Evolutionary conservation across 2,888 invertebrate species (phyloP), one percentile per base, ranked within the genome.

Genomic region (Eurytoma adleriae): DNA sequence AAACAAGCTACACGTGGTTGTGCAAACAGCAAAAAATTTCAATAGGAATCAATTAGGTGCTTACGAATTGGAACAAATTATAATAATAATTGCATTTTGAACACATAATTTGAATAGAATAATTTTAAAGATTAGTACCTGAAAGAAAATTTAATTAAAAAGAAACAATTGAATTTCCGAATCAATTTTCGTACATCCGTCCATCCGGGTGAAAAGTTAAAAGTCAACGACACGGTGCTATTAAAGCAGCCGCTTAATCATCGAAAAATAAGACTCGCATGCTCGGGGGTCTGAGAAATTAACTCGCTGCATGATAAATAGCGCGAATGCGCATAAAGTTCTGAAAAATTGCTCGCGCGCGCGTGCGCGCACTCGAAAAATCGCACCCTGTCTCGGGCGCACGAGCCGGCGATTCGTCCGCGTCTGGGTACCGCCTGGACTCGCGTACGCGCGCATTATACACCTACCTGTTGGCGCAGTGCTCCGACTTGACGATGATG

Each of bases 301-400:
- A 61, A 69, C 61, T 61, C 20, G 48, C 14, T 14, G 7, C 7
- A 14, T 77, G 77, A 77, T 77, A 50, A 69, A 77, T 77, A 20
- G 66, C 62, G 14, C 10, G 16, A 27, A 20, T 57, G 30, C 18
- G 64, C 20, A 27, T 3, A 10, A 56, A 10, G 52, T 14, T 14
- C 57, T 76, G 66, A 76, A 76, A 80, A 70, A 80, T 80, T 70
- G 48, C 68, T n/a, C 48, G 27, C 16, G 48, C n/a, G 20, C 20
- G 24, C 3, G 30, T 3, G 48, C 50, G 30, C 27, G 12, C 24
- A 0, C 18, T 30, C 52, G 59, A 77, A 69, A 64, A 70, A 77
- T 79, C 62, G 71, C 24, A 48, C 1, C 14, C 62, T 70, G 64
- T 77, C 77, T 56, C 14, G 24, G 10, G 0, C 18, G 50, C 61